Base-by-base conservation (phyloP, 92 coral and sea anemone genomes). In the Heteractis magnifica region DNA sequence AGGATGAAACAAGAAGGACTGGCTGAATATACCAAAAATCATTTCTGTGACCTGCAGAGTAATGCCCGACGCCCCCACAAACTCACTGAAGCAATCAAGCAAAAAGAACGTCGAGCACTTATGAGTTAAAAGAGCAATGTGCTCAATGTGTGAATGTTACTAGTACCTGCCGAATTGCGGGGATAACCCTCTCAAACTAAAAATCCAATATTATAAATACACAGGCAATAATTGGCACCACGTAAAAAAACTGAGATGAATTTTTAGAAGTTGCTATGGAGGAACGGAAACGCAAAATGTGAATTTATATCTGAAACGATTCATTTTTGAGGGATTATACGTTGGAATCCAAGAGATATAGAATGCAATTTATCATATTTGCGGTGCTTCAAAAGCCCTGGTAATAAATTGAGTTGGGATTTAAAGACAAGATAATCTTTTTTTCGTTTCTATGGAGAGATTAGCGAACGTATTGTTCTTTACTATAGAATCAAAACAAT, bases 371-470 rank as follows among this genome's bases (percentile, higher is more conserved):
- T 68, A 68, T 68, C 73, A 68, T 68, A 26, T 68, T 6, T 10
- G 73, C 73, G 73, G 73, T 68, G 73, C 49, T 68, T 26, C 73
- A 68, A 68, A 68, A 68, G 73, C 49, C 73, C 73, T 68, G 73
- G 51, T 44, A 56, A 78, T 26, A 78, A 53, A 55, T 41, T 64
- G 83, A 51, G 78, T 74, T 80, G 59, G 83, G 52, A 56, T 79
- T 81, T 50, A 20, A 81, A 81, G 73, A 81, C 60, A 16, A 56
- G 77, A 34, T 81, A 52, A 81, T 65, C 51, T 23, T 56, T 71
- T 71, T 50, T 12, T 26, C 76, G 88, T 85, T 85, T 85, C 88
- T 85, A 85, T 85, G 88, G 88, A 5, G 70, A 84, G 80, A 52
- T 77, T 56, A 76, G 76, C 51, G 64, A 56, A 21, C 49, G 64